Conservation (phyloP, 2,797 vertebrate species). For the Phalloptychus januarius region DNA sequence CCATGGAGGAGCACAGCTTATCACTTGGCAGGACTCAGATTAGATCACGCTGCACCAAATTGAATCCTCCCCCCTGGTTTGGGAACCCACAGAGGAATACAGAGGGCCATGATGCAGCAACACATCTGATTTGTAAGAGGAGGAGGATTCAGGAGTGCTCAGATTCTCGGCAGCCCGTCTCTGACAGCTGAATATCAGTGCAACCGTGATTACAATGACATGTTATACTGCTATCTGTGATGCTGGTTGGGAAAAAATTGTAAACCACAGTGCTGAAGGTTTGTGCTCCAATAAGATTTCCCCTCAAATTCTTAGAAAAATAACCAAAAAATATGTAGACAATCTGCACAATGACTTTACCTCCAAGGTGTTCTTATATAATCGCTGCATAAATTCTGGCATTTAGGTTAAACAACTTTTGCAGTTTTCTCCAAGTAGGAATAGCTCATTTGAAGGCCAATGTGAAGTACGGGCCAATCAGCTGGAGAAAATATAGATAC, state of each 20-base stretch:
- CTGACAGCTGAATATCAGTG: slow-evolving; percentile 39
- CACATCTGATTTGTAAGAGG: slow-evolving; percentile 62
- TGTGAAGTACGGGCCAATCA: slow-evolving; percentile 56
- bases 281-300: slow-evolving; percentile 12
- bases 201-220: slow-evolving; percentile 8
- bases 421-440: neutral
- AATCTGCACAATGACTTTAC: slow-evolving; percentile 16
- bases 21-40: slow-evolving; percentile 76
- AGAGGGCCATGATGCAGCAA: slow-evolving; percentile 58
- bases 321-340: slow-evolving; percentile 11
- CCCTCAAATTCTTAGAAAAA: slow-evolving; percentile 9
- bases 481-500: slow-evolving; percentile 35
- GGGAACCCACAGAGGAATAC: slow-evolving; percentile 65
- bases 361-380: slow-evolving; percentile 17
- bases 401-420: slow-evolving; percentile 20
- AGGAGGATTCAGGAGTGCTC: slow-evolving; percentile 33
- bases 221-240: slow-evolving; percentile 11
- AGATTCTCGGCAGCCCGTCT: slow-evolving; percentile 20
- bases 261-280: slow-evolving; percentile 2
- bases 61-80: slow-evolving; percentile 65
- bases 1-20: slow-evolving; percentile 70
- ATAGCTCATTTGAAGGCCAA: slow-evolving; percentile 28
- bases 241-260: slow-evolving; percentile 4
- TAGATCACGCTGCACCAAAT: slow-evolving; percentile 82
- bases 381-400: slow-evolving; percentile 26